Base-by-base conservation (phyloP, 2,888 invertebrate genomes). In the Lamellibrachia columna region DNA sequence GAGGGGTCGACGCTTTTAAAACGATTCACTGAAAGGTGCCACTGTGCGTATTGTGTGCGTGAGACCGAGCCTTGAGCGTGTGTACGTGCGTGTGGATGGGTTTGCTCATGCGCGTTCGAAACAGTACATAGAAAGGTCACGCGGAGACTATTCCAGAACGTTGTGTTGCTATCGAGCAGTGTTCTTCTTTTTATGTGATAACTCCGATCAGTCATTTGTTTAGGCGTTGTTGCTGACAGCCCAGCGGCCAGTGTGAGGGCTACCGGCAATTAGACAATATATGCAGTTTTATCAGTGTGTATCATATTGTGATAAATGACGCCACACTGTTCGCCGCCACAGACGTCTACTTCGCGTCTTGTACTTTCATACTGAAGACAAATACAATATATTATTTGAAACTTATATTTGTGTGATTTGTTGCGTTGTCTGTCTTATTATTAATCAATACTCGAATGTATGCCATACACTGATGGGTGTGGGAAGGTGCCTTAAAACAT, bases 301-400 rank as follows among this genome's bases (percentile, higher is more conserved):
- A 75, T 75, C 22, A 75, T 75, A 11, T 75, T 75, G 75, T 75
- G 22, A 22, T n/a, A 75, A 11, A 75, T 75, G 75, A 75, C 4
- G 75, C 75, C 22, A 22, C 75, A 75, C 15, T n/a, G 6, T n/a
- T 75, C 75, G 75, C 15, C 75, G 75, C 75, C 11, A 75, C 15
- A 15, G 75, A 6, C 75, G 75, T 75, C 22, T 75, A 75, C 75
- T 75, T 22, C 22, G n/a, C 22, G 75, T 75, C 15, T 6, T 75
- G 75, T 75, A 75, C 3, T 75, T 75, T 75, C 75, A 75, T 75
- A 75, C 75, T 75, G 75, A 75, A 22, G 75, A 75, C 15, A 60
- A 75, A 75, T 75, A n/a, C 75, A 75, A 75, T 75, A 22, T 22
- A 75, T 75, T 75, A 75, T 75, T 75, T 75, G 75, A n/a, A 75